These are phyloP conservation scores for Acestrorhynchus altus DNA, from an alignment of 2,797 vertebrate species.

Conservation along the genomic window DNA sequence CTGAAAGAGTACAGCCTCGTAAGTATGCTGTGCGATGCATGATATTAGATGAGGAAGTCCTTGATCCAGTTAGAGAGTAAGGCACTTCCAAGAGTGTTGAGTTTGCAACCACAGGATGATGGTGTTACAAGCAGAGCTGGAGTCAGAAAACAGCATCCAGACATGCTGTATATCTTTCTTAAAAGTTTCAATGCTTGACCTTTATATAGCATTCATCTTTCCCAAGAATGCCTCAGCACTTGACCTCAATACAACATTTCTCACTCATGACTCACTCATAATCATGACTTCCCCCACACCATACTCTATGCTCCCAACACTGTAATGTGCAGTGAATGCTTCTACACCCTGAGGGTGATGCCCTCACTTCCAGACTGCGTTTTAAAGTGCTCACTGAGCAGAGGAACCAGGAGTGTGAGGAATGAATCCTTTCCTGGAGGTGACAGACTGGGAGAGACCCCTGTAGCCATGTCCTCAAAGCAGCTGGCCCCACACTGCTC, in stretches of 20 bases:
- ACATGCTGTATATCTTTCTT: neutral
- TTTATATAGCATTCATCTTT: neutral
- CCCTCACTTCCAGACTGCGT: neutral
- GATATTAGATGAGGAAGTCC: too few relatives aligned
- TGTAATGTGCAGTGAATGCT: neutral
- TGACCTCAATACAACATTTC: neutral
- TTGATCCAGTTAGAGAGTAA: too few relatives aligned
- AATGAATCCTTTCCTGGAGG: slow-evolving; percentile 47
- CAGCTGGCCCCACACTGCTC: slow-evolving; percentile 24
- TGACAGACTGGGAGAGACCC: slow-evolving; percentile 49
- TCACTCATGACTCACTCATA: neutral
- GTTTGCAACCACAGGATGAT: too few relatives aligned
- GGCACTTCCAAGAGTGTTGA: too few relatives aligned
- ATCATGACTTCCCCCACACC: neutral
- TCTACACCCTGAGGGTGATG: neutral
- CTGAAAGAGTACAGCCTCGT: too few relatives aligned
- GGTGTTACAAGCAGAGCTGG: too few relatives aligned
- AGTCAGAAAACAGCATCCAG: too few relatives aligned
- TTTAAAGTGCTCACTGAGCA: slow-evolving; percentile 38
- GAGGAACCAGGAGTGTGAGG: slow-evolving; percentile 41
- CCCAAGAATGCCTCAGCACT: neutral
- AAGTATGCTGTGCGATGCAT: too few relatives aligned
- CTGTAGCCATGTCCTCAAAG: slow-evolving; percentile 44
- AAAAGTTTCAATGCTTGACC: neutral
- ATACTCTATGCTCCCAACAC: neutral